Base-by-base conservation (phyloP, 1,140 invertebrate genomes). In the Dendroctonus valens region DNA sequence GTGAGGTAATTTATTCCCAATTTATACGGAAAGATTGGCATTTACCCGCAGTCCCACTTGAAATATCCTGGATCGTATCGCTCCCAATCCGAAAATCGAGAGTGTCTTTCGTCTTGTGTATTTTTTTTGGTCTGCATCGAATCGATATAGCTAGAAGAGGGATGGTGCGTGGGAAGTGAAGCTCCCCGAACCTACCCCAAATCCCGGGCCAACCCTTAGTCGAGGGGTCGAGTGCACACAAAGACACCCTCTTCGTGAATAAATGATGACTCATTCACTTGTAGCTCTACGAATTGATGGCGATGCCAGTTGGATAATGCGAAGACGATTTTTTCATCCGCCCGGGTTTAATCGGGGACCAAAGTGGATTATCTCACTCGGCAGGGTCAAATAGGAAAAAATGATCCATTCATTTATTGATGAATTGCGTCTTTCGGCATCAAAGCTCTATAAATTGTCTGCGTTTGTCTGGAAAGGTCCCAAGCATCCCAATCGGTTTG, bases 261-360 rank as follows among this genome's bases (percentile, higher is more conserved):
- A 61, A 61, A 61, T 52, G 59, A 61, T 61, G 59, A 61, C 59
- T 61, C 59, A 61, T 61, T 61, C 59, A 61, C 46, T 61, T 52
- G 46, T 61, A 50, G 59, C 59, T 61, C n/a, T 39, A 52, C 46
- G 59, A 52, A 51, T 61, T 50, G 59, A 50, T 61, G 59, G 51
- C 46, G 42, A 46, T 26, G 40, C 55, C n/a, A 26, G 53, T n/a
- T 40, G 55, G 55, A 58, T 58, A 58, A 58, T 44, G 26, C n/a
- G 41, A 46, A 58, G 8, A 44, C n/a, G 41, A 14, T 44, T 37
- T 58, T 58, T 58, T 58, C n/a, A 44, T 58, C 46, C 40, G 53
- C 53, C 41, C 40, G 8, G 11, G 55, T 58, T 55, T 46, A 58
- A 58, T 55, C 38, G 50, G 26, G 41, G 11, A 11, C 41, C n/a